Conservation (phyloP, 1,140 invertebrate species). For the Rhysida immarginata region DNA sequence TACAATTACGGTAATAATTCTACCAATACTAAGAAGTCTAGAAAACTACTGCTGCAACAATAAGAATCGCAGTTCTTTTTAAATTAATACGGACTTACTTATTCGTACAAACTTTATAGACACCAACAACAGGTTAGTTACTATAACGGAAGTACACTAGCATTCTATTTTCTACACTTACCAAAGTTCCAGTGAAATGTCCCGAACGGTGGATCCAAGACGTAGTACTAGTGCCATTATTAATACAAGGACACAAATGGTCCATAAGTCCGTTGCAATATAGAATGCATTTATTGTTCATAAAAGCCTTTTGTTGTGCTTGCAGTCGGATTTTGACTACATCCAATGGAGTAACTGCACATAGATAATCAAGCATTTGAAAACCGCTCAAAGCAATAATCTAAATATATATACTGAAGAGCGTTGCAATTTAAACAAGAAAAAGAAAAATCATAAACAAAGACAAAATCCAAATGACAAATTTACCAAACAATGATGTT, state of each 20-base stretch:
- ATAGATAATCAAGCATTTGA: background rate
- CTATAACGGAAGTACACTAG: too few species aligned
- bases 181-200: constrained; percentile 79
- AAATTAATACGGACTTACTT: too few species aligned
- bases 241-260: constrained; percentile 78
- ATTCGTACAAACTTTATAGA: too few species aligned
- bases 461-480: background rate
- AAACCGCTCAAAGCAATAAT: background rate
- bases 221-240: constrained; percentile 26
- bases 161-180: too few species aligned
- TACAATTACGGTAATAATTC: too few species aligned
- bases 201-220: constrained; percentile 49
- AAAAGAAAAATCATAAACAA: background rate
- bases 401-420: background rate
- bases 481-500: constrained; percentile 69
- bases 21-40: too few species aligned
- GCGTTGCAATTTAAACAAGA: background rate
- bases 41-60: too few species aligned
- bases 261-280: constrained; percentile 99
- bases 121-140: too few species aligned
- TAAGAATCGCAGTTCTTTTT: too few species aligned
- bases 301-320: constrained; percentile 67
- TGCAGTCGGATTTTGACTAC: constrained; percentile 96
- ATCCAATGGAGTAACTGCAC: constrained; percentile 89
- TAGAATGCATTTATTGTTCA: constrained; percentile 80